phyloP scores from a whole-genome alignment of 2,113 vertebrate genomes.

The Proteles cristata region DNA sequence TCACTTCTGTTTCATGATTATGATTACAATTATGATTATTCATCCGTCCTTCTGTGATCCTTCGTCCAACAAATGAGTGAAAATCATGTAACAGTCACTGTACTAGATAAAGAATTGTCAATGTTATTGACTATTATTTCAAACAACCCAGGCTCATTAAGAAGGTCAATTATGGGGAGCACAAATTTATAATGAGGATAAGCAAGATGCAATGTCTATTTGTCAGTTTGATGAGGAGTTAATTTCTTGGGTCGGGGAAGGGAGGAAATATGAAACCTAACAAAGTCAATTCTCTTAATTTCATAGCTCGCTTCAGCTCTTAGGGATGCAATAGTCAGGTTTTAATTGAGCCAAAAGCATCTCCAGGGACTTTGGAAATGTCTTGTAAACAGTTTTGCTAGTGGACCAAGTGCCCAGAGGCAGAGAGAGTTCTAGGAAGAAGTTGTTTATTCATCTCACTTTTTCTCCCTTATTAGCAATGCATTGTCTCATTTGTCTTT shows the following conservation, averaged over 20 bases:
- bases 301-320: conserved; percentile 86
- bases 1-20: not conserved
- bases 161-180: conserved; percentile 74
- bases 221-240: conserved; percentile 83
- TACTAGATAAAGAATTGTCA: not conserved
- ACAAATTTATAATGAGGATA: conserved; percentile 82
- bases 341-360: conserved; percentile 53
- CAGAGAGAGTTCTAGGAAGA: conserved; percentile 14
- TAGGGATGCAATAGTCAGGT: conserved; percentile 83
- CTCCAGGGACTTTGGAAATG: conserved; percentile 65
- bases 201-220: conserved; percentile 77
- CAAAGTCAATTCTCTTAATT: conserved; percentile 83
- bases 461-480: not conserved
- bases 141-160: conserved; percentile 70
- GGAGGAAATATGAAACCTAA: conserved; percentile 72
- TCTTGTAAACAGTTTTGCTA: conserved; percentile 57
- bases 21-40: not conserved
- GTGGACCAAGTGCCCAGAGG: conserved; percentile 11
- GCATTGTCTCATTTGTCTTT: not conserved
- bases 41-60: not conserved
- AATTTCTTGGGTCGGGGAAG: conserved; percentile 77
- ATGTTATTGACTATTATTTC: conserved; percentile 28
- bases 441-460: not conserved
- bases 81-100: not conserved
- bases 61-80: not conserved